Conservation (phyloP, 2,888 invertebrate species). For the Choristoneura rosaceana region DNA sequence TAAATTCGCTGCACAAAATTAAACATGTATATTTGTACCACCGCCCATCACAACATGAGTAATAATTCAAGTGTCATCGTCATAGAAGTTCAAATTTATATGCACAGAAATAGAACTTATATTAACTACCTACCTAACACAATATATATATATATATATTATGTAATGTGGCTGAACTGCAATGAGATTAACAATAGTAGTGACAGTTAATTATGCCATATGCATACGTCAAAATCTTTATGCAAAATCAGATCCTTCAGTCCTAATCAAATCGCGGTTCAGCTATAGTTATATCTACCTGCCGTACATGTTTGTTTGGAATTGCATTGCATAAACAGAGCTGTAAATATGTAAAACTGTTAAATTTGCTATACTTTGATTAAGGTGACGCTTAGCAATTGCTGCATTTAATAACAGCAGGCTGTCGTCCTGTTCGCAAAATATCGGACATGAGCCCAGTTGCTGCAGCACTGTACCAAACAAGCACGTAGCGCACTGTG, state of each 20-base stretch:
- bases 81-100: not conserved
- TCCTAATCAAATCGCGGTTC: too few relatives aligned
- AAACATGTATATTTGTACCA: too few relatives aligned
- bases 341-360: too few relatives aligned
- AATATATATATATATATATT: too few relatives aligned
- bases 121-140: too few relatives aligned
- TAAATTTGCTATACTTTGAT: not conserved
- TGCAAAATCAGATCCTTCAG: too few relatives aligned
- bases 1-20: not conserved
- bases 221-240: too few relatives aligned
- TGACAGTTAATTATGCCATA: too few relatives aligned
- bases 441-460: not conserved
- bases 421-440: not conserved
- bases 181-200: too few relatives aligned
- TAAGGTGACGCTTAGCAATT: conserved; percentile 2
- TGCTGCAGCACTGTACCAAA: not conserved
- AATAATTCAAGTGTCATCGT: not conserved
- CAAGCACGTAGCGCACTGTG: not conserved
- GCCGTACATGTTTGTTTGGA: not conserved
- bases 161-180: too few relatives aligned
- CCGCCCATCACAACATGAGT: not conserved
- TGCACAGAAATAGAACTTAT: not conserved
- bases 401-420: not conserved
- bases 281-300: not conserved
- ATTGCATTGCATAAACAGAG: not conserved